A percentile compares a stretch with the other conserved stretches of the same genome.
Evolutionary conservation across 1,140 invertebrate species (phyloP).

Genomic region (Watersipora subatra): DNA sequence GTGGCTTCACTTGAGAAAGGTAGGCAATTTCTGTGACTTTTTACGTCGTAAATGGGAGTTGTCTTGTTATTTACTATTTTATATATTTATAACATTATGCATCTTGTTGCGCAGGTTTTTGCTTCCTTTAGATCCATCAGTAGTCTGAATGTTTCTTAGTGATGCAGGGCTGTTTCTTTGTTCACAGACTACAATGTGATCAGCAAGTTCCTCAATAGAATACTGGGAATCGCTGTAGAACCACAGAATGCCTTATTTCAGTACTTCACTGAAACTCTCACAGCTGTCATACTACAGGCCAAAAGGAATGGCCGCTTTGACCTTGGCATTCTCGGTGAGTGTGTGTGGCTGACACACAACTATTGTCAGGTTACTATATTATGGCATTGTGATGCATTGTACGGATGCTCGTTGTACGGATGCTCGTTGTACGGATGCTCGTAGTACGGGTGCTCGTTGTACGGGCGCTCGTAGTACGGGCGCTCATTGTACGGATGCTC

Average conservation of each 20-base stretch:
- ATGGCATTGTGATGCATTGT: neutral
- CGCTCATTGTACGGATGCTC: too few species aligned
- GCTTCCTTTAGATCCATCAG: neutral
- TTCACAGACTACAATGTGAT: conserved; percentile 80
- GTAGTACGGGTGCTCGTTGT: too few species aligned
- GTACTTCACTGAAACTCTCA: conserved; percentile 90
- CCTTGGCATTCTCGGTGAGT: conserved; percentile 51
- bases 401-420: neutral
- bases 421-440: neutral
- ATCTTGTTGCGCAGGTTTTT: too few species aligned
- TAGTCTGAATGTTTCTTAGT: neutral
- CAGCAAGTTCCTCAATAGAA: conserved; percentile 93
- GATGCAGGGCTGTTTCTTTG: conserved; percentile 5
- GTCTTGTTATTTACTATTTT: conserved; percentile 6
- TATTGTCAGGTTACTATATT: too few species aligned
- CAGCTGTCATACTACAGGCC: conserved; percentile 41
- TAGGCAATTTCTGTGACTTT: conserved; percentile 11
- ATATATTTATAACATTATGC: neutral
- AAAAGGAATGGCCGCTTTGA: conserved; percentile 45
- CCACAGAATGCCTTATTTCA: conserved; percentile 91
- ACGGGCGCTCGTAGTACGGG: too few species aligned
- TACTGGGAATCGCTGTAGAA: conserved; percentile 90
- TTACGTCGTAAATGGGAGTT: neutral
- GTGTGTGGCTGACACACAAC: neutral
- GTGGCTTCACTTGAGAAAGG: conserved; percentile 69